Evolutionary conservation across 37 sponge, comb jelly and placozoan species (phyloP), one percentile per base, ranked within the genome.

Genomic region (Mnemiopsis leidyi): DNA sequence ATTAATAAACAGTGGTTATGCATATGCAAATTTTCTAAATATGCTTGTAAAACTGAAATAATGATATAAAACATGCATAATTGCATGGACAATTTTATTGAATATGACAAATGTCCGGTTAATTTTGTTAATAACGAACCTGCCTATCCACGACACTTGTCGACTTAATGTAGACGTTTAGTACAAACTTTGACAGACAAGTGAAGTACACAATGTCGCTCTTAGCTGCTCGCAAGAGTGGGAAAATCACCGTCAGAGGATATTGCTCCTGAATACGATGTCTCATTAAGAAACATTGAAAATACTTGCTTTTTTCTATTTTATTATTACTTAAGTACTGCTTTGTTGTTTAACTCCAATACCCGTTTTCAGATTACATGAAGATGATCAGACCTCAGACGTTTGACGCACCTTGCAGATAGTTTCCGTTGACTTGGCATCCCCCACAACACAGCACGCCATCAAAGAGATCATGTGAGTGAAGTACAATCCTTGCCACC

Each of bases 91-190:
- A n/a, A n/a, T n/a, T n/a, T n/a, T n/a, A n/a, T n/a, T n/a, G n/a
- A n/a, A n/a, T n/a, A n/a, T n/a, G n/a, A n/a, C n/a, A n/a, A n/a
- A n/a, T n/a, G n/a, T n/a, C n/a, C n/a, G n/a, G n/a, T n/a, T n/a
- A n/a, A n/a, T n/a, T n/a, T n/a, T n/a, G n/a, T n/a, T n/a, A 48
- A 48, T 18, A 13, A 48, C 90, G 24, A 26, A 85, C 90, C 90
- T 85, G 40, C 39, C 90, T 38, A 25, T 85, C 35, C 0, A 85
- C 90, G 3, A 85, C 48, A 37, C 61, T 85, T 39, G 23, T 23
- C 39, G 90, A 85, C 48, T 85, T 85, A 2, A 85, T 85, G 90
- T 85, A 85, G 20, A 85, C 90, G 48, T 85, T 85, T 61, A 85
- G 90, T 38, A 85, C 61, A 26, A 85, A 85, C 48, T 85, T 85